Evolutionary conservation across 2,888 invertebrate species (phyloP).

Genomic region (Napeogenes inachia): DNA sequence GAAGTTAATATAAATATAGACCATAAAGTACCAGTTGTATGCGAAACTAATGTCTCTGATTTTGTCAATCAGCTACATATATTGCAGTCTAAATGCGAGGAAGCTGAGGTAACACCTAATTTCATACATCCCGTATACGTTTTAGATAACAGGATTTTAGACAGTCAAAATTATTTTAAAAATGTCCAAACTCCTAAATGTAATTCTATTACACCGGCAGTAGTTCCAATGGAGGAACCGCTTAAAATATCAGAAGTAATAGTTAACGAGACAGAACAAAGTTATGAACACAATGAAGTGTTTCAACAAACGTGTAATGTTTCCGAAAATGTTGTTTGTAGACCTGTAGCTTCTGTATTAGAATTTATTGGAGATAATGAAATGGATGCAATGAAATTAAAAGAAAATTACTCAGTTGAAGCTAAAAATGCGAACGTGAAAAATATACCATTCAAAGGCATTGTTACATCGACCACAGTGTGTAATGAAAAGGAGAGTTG

Average conservation of each 20-base stretch:
- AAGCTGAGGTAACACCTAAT: conserved; percentile 53
- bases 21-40: conserved; percentile 71
- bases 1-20: conserved; percentile 69
- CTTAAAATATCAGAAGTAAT: conserved; percentile 56
- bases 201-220: conserved; percentile 49
- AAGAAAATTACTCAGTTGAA: conserved; percentile 27
- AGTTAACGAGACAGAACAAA: conserved; percentile 60
- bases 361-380: conserved; percentile 39
- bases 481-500: conserved; percentile 76
- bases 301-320: conserved; percentile 51
- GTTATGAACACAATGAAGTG: conserved; percentile 33
- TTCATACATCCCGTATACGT: conserved; percentile 54
- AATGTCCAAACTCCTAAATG: conserved; percentile 40
- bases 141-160: conserved; percentile 60
- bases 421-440: conserved; percentile 68
- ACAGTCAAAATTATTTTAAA: conserved; percentile 58
- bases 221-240: conserved; percentile 46
- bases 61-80: conserved; percentile 46
- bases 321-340: conserved; percentile 60
- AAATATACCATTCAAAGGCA: conserved; percentile 73
- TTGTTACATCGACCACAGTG: conserved; percentile 73
- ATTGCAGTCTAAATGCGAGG: conserved; percentile 46
- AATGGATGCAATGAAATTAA: background rate
- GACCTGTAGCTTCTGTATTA: conserved; percentile 70
- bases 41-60: conserved; percentile 61